Evolutionary conservation across 2,888 invertebrate species (phyloP).

Genomic region (Uloborus plumipes): DNA sequence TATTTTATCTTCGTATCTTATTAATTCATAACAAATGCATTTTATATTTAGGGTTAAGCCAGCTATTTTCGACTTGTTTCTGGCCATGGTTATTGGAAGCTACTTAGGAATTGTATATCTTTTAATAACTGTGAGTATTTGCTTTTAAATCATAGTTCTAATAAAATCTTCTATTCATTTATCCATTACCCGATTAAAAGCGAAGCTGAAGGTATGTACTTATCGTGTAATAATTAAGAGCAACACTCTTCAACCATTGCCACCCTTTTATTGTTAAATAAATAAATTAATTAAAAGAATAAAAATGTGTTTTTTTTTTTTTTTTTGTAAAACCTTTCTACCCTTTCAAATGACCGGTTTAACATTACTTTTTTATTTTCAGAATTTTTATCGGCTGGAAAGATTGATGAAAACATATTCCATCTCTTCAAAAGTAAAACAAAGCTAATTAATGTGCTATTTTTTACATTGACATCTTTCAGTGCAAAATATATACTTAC

Average conservation of each 20-base stretch:
- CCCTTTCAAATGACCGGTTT: too few species aligned
- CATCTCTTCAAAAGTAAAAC: constrained; percentile 24
- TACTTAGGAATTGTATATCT: constrained; percentile 90
- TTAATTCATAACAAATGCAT: too few species aligned
- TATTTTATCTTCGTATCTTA: too few species aligned
- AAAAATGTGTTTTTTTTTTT: too few species aligned
- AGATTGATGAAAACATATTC: constrained; percentile 52
- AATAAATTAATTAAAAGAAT: too few species aligned
- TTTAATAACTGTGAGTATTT: constrained; percentile 74
- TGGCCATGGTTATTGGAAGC: constrained; percentile 85
- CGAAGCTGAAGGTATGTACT: too few species aligned
- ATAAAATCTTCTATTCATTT: too few species aligned
- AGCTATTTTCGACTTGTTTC: constrained; percentile 95
- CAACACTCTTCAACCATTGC: too few species aligned
- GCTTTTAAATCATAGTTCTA: not conserved
- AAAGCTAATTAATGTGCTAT: constrained; percentile 8
- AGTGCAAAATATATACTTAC: too few species aligned
- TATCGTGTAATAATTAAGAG: not conserved
- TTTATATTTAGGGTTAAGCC: constrained; percentile 81
- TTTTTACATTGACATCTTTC: not conserved
- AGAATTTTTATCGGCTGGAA: constrained; percentile 60
- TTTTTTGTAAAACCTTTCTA: too few species aligned
- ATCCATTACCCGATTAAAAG: too few species aligned
- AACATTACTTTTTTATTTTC: constrained; percentile 11
- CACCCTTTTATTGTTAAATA: too few species aligned